These are phyloP conservation scores for Corythornis leucogaster DNA, from an alignment of 2,797 vertebrate species.

Conservation along the genomic window DNA sequence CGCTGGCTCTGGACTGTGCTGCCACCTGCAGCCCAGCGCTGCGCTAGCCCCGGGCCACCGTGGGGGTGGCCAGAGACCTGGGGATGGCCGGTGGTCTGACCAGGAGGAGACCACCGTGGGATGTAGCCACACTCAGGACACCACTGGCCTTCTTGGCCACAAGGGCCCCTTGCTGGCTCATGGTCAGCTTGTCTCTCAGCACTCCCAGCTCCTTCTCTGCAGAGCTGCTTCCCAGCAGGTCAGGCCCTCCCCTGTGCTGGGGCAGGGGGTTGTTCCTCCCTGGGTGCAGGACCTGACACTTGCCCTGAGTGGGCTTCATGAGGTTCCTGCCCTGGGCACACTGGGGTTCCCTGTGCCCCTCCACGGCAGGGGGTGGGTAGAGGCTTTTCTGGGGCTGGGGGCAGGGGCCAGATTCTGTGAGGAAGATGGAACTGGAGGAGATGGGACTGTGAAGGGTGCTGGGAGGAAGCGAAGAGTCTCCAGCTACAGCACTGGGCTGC, in stretches of 20 bases:
- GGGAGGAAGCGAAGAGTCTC: neutral
- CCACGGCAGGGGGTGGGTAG: fast-evolving
- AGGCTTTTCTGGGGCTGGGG: neutral
- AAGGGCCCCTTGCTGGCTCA: too few relatives aligned
- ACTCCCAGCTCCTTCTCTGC: neutral
- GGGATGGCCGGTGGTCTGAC: fast-evolving
- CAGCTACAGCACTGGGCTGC: neutral
- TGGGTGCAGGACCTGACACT: too few relatives aligned
- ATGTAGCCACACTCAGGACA: too few relatives aligned
- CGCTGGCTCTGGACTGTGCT: neutral
- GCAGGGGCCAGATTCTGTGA: neutral
- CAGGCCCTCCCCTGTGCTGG: neutral
- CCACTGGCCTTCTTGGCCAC: too few relatives aligned
- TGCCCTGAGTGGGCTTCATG: too few relatives aligned
- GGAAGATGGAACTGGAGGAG: neutral
- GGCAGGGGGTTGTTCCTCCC: neutral
- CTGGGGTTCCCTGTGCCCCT: neutral
- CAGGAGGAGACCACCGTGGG: fast-evolving
- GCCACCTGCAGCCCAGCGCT: neutral
- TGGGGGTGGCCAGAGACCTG: fast-evolving
- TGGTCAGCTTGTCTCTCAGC: too few relatives aligned
- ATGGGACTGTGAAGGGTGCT: neutral
- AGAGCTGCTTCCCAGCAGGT: neutral
- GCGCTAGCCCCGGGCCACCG: fast-evolving
- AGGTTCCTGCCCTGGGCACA: too few relatives aligned